A percentile compares a stretch with the other conserved stretches of the same genome.
These are phyloP conservation scores for Drosophila tripunctata DNA, from an alignment of 2,888 invertebrate genomes.

Conservation along the genomic window DNA sequence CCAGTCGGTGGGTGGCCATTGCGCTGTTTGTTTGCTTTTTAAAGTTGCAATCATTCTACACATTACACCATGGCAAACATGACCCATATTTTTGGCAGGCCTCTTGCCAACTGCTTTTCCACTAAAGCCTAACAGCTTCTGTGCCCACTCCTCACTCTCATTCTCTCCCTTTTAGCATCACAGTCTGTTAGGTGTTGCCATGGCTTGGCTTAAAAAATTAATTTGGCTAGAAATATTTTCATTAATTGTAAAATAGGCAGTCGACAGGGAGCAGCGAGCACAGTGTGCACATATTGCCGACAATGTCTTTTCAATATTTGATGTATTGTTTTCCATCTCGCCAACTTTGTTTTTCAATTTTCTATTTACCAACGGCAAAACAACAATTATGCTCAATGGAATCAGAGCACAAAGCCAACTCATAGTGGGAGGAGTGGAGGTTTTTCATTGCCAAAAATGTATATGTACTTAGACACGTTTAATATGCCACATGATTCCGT, in stretches of 20 bases:
- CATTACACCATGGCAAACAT: conserved; percentile 82
- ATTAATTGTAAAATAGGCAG: conserved; percentile 72
- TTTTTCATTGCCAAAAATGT: conserved; percentile 55
- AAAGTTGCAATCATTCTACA: conserved; percentile 82
- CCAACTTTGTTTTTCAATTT: conserved; percentile 55
- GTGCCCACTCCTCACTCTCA: background rate
- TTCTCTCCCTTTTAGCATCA: background rate
- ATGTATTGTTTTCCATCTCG: conserved; percentile 57
- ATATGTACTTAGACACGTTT: conserved; percentile 23
- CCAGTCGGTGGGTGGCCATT: conserved; percentile 20
- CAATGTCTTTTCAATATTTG: conserved; percentile 62
- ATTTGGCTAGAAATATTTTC: conserved; percentile 60
- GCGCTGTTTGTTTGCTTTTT: conserved; percentile 72
- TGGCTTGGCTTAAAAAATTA: conserved; percentile 64
- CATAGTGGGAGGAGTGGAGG: background rate
- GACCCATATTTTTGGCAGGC: conserved; percentile 76
- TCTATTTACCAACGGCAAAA: background rate
- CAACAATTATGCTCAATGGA: background rate
- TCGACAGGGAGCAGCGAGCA: background rate
- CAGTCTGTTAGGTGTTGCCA: conserved; percentile 27
- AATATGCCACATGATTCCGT: conserved; percentile 23
- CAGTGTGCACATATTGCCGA: conserved; percentile 2
- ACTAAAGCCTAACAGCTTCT: background rate
- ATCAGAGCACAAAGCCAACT: conserved; percentile 9
- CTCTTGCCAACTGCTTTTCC: conserved; percentile 12